A percentile compares a stretch with the other conserved stretches of the same genome.
Evolutionary conservation across 2,113 vertebrate genomes (phyloP).

Genomic region (Tragelaphus imberbis): DNA sequence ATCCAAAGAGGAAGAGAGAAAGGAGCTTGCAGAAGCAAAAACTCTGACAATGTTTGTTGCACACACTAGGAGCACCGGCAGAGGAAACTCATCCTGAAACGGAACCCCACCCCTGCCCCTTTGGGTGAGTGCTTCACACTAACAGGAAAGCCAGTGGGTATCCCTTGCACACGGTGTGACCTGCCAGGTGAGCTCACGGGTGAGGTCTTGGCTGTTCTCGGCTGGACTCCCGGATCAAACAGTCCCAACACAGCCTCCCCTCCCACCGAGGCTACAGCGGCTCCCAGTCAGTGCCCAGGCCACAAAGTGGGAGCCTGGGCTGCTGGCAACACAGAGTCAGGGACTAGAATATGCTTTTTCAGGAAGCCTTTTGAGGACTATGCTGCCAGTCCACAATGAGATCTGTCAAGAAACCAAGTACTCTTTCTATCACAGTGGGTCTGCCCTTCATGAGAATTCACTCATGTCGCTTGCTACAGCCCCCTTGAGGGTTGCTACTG

Average conservation of each 20-base stretch:
- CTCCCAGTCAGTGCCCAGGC: not conserved
- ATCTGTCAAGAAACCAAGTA: not conserved
- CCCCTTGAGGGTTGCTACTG: rapidly evolving
- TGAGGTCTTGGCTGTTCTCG: not conserved
- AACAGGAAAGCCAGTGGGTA: too few species aligned
- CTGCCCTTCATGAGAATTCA: rapidly evolving
- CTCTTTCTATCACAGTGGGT: not conserved
- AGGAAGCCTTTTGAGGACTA: too few species aligned
- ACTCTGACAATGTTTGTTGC: rapidly evolving
- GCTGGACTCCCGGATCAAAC: not conserved
- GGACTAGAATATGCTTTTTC: rapidly evolving
- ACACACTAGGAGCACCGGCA: rapidly evolving
- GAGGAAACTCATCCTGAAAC: not conserved
- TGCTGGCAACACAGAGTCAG: not conserved
- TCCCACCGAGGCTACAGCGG: not conserved
- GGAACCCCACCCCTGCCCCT: rapidly evolving
- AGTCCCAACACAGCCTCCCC: not conserved
- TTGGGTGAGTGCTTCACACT: not conserved
- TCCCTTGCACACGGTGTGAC: rapidly evolving
- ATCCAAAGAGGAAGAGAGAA: not conserved
- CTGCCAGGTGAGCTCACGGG: not conserved
- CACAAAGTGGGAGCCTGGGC: not conserved
- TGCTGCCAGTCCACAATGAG: not conserved
- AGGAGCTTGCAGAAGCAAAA: not conserved
- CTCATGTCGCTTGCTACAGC: not conserved